These are phyloP conservation scores for Apodemia hepburni DNA, from an alignment of 2,888 invertebrate genomes.

Conservation along the genomic window DNA sequence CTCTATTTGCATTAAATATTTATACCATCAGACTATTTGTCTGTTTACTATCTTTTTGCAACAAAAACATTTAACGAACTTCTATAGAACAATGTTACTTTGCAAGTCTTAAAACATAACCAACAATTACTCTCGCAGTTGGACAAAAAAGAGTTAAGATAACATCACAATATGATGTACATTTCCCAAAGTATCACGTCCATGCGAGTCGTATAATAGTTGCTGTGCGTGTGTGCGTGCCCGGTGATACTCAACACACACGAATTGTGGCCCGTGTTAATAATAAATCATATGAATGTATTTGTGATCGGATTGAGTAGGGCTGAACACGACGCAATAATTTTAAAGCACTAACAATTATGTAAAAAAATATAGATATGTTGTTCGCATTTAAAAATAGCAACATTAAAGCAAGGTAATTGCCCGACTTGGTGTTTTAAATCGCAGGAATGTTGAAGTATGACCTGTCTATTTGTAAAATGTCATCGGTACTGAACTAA, in stretches of 20 bases:
- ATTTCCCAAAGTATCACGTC: conserved; percentile 49
- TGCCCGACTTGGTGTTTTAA: no score
- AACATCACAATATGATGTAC: conserved; percentile 25
- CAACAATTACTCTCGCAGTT: conserved; percentile 13
- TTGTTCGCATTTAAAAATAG: no score
- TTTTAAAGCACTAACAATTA: not conserved
- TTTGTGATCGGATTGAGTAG: conserved; percentile 62
- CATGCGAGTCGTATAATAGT: conserved; percentile 39
- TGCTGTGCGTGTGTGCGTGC: conserved; percentile 44
- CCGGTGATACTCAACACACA: conserved; percentile 41
- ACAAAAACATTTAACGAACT: no score
- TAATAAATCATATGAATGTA: conserved; percentile 78
- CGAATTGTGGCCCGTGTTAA: conserved; percentile 67
- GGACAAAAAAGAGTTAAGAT: conserved; percentile 21
- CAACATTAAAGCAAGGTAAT: no score
- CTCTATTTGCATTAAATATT: no score
- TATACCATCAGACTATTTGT: no score
- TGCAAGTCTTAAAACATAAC: conserved; percentile 9
- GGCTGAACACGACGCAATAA: conserved; percentile 32
- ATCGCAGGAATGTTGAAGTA: no score
- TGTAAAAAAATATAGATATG: no score
- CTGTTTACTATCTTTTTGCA: no score
- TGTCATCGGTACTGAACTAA: no score
- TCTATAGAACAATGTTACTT: not conserved
- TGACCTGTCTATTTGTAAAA: no score